Evolutionary conservation across 1,140 invertebrate genomes (phyloP), one percentile per base, ranked within the genome.

Genomic region (Ptiloglossa arizonensis): DNA sequence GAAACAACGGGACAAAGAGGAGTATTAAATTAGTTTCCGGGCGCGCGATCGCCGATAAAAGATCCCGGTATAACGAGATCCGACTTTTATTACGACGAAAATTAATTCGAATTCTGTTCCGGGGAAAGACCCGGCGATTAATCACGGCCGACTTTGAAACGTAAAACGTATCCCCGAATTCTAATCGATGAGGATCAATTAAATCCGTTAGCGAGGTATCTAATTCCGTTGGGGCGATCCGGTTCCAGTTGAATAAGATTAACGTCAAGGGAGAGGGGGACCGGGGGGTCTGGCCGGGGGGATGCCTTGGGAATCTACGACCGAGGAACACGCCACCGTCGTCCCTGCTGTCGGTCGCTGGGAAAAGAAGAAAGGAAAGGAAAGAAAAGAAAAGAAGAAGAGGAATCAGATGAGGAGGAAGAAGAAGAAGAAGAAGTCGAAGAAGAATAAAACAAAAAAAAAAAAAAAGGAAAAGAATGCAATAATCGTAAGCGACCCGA

Each of bases 401-500:
- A n/a, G n/a, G n/a, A n/a, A n/a, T n/a, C n/a, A n/a, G n/a, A n/a
- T n/a, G n/a, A n/a, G n/a, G n/a, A n/a, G 15, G 38, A 56, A 48
- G 46, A 13, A 48, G 15, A 4, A 48, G 15, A 19, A 48, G 2
- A 22, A n/a, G 22, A 17, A n/a, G n/a, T n/a, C n/a, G n/a, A n/a
- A 19, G 17, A n/a, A 8, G 1, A 17, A 44, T 19, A 22, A 50
- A 41, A 13, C 5, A 44, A 22, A 50, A 22, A 50, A 6, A 50
- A 6, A 50, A 15, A 6, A 17, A 15, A 8, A 9, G 15, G 32
- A 41, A 56, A 76, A 66, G 67, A 66, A 76, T 76, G 73, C 73
- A 76, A 76, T 76, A 76, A 76, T 76, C 66, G 54, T 60, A 76
- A 76, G 73, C 73, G 64, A 76, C 73, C 66, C 73, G 66, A 76